Evolutionary conservation across 35 echinoderm and acorn worm species (phyloP), one percentile per base, ranked within the genome.

Genomic region (Amphiura filiformis): DNA sequence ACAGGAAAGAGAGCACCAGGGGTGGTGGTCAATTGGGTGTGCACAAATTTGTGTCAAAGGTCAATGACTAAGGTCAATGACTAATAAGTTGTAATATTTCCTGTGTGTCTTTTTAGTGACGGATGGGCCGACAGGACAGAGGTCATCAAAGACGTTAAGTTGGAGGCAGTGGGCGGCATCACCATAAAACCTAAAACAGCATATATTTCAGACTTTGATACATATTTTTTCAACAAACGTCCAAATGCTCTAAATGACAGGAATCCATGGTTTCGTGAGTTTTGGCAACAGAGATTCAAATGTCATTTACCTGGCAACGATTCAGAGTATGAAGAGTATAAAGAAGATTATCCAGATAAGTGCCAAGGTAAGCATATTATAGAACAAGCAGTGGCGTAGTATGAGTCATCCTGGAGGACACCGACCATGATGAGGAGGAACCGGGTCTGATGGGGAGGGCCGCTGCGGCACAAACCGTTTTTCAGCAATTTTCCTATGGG

Each of bases 191-290:
- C 96, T 0, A 87, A 93, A 32, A 94, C 87, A 22, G 88, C 78
- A 18, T 84, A 94, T 37, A 83, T 89, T 42, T 13, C 84, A 1
- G 89, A 94, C 57, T 99, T 99, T 56, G 93, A 99, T 32, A 38
- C 81, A 30, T 91, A 99, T 44, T 99, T 93, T 75, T 92, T 95
- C 31, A 49, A 36, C 36, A 65, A 89, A 9, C 41, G 88, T 42
- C 96, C 96, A 20, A 47, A 83, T 0, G 87, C 92, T 44, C 87
- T 90, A 76, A n/a, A 30, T 13, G 87, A 81, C 5, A 56, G 52
- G 37, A 99, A 99, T 37, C 96, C 96, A 0, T 99, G 96, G 96
- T 99, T 99, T 78, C 83, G 96, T n/a, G 93, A 93, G 39, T 99
- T 99, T 39, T 99, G 96, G 96, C 86, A 99, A 87, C 79, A 92